Percentiles rank a stretch among this genome's conserved stretches.
Conservation (phyloP, 1,140 invertebrate genomes). For the Apis laboriosa region DNA sequence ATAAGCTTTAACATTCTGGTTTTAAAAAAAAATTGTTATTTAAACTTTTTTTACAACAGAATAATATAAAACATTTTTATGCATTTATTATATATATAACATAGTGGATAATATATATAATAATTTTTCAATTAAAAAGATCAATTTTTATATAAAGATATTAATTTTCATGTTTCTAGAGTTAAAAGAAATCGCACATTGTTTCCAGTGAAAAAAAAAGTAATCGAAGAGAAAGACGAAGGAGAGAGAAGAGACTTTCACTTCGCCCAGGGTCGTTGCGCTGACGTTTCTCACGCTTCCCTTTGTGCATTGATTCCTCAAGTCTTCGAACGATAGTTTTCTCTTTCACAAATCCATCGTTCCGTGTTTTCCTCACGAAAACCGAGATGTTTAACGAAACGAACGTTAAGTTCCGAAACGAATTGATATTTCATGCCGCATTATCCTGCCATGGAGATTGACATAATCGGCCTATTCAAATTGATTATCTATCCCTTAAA, state of each 20-base stretch:
- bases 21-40: no score
- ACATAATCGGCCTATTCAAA: slow-evolving; percentile 6
- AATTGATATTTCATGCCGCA: neutral
- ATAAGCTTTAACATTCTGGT: no score
- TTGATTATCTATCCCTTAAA: neutral
- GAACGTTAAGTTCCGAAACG: neutral
- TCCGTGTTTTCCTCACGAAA: neutral
- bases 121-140: neutral
- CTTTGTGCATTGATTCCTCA: slow-evolving; percentile 35
- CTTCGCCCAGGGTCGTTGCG: slow-evolving; percentile 32
- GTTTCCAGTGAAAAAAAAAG: slow-evolving; percentile 9
- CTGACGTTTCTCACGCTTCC: slow-evolving; percentile 54
- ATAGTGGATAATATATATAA: no score
- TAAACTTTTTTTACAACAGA: no score
- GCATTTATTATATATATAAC: no score
- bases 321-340: slow-evolving; percentile 7
- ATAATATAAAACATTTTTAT: no score
- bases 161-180: neutral
- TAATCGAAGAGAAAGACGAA: slow-evolving; percentile 7
- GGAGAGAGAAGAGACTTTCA: slow-evolving; percentile 47
- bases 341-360: neutral
- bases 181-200: neutral
- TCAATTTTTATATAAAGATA: neutral
- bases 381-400: neutral
- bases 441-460: neutral